phyloP scores from a whole-genome alignment of 2,113 vertebrate species.

The Hyperopisus bebe region DNA sequence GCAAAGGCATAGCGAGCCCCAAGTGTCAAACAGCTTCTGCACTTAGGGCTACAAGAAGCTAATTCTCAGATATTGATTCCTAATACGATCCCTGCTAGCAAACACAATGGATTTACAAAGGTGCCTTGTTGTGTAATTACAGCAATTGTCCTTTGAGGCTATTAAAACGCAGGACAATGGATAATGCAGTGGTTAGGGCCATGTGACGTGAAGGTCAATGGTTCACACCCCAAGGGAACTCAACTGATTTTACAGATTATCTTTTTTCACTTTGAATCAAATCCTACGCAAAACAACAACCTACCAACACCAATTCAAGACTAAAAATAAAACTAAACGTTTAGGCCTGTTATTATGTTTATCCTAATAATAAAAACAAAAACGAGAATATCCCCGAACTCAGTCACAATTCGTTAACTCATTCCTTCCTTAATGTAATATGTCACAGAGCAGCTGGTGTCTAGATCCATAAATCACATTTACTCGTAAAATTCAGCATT shows the following conservation, averaged over 20 bases:
- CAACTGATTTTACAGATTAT: background rate
- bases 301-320: background rate
- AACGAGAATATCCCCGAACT: background rate
- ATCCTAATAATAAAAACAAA: background rate
- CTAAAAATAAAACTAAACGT: background rate
- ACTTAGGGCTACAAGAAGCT: background rate
- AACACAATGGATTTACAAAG: slow-evolving; percentile 5
- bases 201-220: background rate
- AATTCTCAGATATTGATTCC: background rate
- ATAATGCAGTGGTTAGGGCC: background rate
- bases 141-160: background rate
- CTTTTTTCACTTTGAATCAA: background rate
- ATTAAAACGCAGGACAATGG: background rate
- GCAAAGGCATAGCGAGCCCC: background rate
- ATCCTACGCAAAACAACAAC: background rate
- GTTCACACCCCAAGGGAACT: background rate
- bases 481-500: background rate
- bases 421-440: background rate
- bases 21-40: background rate
- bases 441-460: background rate
- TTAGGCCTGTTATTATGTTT: background rate
- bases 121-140: background rate
- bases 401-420: background rate
- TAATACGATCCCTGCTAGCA: background rate
- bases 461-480: background rate